These are phyloP conservation scores for Neotoxoptera formosana DNA, from an alignment of 1,140 invertebrate genomes.

Conservation along the genomic window DNA sequence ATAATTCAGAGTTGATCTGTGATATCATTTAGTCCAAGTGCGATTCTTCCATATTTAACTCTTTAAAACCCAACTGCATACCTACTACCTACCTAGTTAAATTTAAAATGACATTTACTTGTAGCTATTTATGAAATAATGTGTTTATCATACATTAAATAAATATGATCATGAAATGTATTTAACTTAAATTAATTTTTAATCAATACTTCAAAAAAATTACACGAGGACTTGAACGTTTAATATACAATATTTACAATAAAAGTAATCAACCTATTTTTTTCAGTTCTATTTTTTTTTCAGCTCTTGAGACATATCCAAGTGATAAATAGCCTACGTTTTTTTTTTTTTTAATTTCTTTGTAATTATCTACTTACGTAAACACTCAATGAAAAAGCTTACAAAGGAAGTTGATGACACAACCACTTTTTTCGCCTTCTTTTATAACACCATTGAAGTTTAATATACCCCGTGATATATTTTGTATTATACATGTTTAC, in stretches of 20 bases:
- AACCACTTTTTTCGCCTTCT: not conserved
- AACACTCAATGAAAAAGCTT: not conserved
- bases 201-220: not conserved
- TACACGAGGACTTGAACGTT: not conserved
- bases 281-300: not conserved
- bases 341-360: slow-evolving; percentile 27
- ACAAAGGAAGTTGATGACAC: not conserved
- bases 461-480: not conserved
- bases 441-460: not conserved
- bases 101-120: not conserved
- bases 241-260: not conserved
- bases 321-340: not conserved
- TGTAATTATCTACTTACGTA: not conserved
- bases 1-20: not conserved
- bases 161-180: not conserved
- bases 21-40: not conserved
- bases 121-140: not conserved
- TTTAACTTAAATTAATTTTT: too few species aligned
- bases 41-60: not conserved
- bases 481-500: not conserved
- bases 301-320: not conserved
- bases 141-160: not conserved
- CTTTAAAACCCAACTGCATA: not conserved
- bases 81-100: not conserved
- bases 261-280: not conserved